Evolutionary conservation across 2,797 vertebrate species (phyloP).

Genomic region (Notolabrus celidotus): DNA sequence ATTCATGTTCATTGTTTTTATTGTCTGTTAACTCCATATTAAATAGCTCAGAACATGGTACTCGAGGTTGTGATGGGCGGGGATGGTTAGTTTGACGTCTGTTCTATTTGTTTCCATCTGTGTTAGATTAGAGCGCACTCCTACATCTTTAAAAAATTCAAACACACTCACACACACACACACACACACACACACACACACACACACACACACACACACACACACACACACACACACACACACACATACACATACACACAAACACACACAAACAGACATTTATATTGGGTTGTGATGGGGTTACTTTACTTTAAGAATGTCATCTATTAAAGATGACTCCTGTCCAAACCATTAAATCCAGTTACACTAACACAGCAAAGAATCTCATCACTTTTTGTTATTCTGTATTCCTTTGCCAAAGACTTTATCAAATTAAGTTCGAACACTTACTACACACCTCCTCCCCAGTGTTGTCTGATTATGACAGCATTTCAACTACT

Average conservation of each 20-base stretch:
- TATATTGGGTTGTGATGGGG: background rate
- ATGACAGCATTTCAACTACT: background rate
- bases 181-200: no score
- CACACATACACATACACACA: no score
- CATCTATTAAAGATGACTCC: background rate
- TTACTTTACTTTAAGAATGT: background rate
- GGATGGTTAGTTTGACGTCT: conserved; percentile 36
- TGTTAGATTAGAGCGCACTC: conserved; percentile 36
- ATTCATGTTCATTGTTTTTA: conserved; percentile 53
- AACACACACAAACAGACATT: background rate
- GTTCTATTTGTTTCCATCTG: conserved; percentile 44
- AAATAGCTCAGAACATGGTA: conserved; percentile 34
- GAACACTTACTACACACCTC: background rate
- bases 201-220: no score
- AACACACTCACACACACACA: conserved; percentile 1
- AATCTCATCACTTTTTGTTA: background rate
- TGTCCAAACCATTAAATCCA: background rate
- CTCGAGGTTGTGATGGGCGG: conserved; percentile 20
- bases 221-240: no score
- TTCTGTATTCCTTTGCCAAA: background rate
- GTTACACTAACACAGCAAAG: background rate
- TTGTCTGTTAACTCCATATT: conserved; percentile 38
- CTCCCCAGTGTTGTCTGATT: conserved; percentile 4
- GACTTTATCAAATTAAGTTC: background rate
- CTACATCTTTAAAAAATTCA: conserved; percentile 28